Percentiles rank a stretch among this genome's conserved stretches.
Evolutionary conservation across 37 sponge, comb jelly and placozoan species (phyloP).

Genomic region (Eunapius fragilis): DNA sequence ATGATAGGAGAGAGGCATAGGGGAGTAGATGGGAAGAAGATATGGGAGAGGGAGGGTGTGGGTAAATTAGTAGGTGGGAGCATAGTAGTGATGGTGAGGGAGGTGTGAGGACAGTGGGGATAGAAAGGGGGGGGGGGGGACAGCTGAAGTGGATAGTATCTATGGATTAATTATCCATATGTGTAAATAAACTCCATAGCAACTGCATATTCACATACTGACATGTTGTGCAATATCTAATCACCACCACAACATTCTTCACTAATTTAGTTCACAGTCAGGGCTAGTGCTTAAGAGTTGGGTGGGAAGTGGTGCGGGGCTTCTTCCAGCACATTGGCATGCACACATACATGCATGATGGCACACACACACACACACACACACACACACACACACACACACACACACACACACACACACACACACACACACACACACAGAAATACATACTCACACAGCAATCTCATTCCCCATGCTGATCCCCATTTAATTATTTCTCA

Average conservation of each 20-base stretch:
- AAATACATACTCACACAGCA: too few species aligned
- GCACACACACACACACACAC: slow-evolving; percentile 10
- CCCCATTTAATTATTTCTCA: background rate
- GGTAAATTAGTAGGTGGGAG: too few species aligned
- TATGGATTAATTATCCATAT: background rate
- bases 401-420: slow-evolving; percentile 13
- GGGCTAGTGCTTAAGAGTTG: background rate
- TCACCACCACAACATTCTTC: background rate
- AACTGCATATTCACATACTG: background rate
- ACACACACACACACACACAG: slow-evolving; percentile 20
- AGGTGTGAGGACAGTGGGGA: too few species aligned
- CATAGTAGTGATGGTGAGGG: too few species aligned
- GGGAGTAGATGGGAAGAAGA: too few species aligned
- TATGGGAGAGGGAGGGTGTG: too few species aligned
- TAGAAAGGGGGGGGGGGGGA: too few species aligned
- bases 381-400: slow-evolving; percentile 16
- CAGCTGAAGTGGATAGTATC: background rate
- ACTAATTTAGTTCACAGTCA: too few species aligned
- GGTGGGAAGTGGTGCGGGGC: background rate
- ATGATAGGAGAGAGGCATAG: too few species aligned
- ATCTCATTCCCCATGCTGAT: background rate
- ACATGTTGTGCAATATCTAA: background rate
- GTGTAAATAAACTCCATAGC: background rate
- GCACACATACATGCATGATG: background rate
- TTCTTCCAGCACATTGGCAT: background rate